Conservation (phyloP, 2,888 invertebrate genomes). For the Ischnura elegans region DNA sequence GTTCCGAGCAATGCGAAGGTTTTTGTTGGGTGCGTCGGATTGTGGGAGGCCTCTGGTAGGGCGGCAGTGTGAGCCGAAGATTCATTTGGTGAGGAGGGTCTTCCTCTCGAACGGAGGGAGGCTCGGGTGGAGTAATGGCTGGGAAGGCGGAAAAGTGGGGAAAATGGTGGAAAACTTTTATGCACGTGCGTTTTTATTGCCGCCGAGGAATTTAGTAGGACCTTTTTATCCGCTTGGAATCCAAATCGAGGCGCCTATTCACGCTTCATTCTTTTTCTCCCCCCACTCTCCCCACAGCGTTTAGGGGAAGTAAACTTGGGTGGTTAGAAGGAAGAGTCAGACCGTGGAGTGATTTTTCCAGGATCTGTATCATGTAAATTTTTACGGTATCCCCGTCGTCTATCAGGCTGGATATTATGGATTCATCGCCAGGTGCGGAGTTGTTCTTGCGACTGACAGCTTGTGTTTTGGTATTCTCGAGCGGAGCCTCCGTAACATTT, state of each 20-base stretch:
- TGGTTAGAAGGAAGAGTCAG: background rate
- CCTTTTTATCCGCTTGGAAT: constrained; percentile 3
- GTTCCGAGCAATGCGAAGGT: background rate
- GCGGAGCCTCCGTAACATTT: background rate
- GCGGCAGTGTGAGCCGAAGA: background rate
- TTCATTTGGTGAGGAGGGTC: constrained; percentile 1
- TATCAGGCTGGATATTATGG: background rate
- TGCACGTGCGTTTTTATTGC: constrained; percentile 23
- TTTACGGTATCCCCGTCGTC: background rate
- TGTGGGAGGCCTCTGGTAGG: background rate
- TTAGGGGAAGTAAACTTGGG: background rate
- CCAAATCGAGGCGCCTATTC: background rate
- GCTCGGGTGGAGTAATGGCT: background rate
- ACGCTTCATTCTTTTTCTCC: background rate
- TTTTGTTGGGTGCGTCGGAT: background rate
- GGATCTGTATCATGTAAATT: constrained; percentile 14
- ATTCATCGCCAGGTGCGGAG: constrained; percentile 15
- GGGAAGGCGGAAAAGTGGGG: background rate
- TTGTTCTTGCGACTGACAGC: background rate
- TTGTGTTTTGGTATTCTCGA: background rate
- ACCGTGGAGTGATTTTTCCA: background rate
- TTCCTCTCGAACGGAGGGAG: background rate
- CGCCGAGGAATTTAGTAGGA: constrained; percentile 15
- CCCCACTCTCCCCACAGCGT: background rate
- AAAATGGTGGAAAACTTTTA: constrained; percentile 26